These are phyloP conservation scores for Poeciliopsis prolifica DNA, from an alignment of 2,113 vertebrate genomes.

Conservation along the genomic window DNA sequence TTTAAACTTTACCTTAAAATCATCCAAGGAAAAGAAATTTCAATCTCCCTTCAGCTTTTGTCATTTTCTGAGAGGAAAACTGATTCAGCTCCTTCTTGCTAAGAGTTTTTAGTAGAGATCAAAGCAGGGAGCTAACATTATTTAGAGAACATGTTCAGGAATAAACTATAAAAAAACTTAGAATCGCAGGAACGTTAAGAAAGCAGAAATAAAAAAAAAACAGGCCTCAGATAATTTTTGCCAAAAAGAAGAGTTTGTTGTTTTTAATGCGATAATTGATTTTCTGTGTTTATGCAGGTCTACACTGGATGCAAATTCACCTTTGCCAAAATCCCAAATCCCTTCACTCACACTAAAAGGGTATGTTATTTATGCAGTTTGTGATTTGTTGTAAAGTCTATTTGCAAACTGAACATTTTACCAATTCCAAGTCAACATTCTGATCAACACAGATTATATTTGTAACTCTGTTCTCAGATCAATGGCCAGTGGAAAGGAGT, in stretches of 20 bases:
- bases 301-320: constrained; percentile 94
- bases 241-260: background rate
- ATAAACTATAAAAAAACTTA: background rate
- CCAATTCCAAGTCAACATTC: background rate
- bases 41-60: constrained; percentile 3
- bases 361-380: constrained; percentile 70
- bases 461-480: constrained; percentile 75
- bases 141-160: background rate
- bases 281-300: constrained; percentile 78
- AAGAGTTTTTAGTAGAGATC: constrained; percentile 13
- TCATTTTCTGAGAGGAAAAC: constrained; percentile 15
- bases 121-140: constrained; percentile 18
- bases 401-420: no score
- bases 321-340: constrained; percentile 95
- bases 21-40: background rate
- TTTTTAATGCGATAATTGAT: background rate
- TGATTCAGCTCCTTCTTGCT: constrained; percentile 3
- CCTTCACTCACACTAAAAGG: constrained; percentile 91
- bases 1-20: background rate
- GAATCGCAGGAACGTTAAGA: background rate
- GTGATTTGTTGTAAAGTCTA: background rate
- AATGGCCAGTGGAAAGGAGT: constrained; percentile 96
- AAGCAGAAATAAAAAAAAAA: background rate
- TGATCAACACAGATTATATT: background rate
- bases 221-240: background rate